Percentiles rank a stretch among this genome's conserved stretches.
Evolutionary conservation across 2,888 invertebrate genomes (phyloP).

Genomic region (Scrobipalpa atriplicella): DNA sequence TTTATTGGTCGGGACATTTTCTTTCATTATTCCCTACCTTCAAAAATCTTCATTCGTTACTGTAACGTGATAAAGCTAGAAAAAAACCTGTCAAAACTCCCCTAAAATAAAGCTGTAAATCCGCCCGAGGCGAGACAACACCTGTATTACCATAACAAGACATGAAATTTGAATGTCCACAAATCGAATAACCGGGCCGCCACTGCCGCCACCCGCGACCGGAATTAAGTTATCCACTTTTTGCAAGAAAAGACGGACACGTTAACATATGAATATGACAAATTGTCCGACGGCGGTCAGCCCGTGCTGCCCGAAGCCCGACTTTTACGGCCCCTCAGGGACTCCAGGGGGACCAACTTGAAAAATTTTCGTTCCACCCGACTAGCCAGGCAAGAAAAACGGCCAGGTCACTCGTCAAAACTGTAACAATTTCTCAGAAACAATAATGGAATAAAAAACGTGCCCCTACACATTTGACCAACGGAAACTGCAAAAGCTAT

Average conservation of each 20-base stretch:
- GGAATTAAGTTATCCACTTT: constrained; percentile 82
- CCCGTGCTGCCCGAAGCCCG: constrained; percentile 64
- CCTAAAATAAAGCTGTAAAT: constrained; percentile 44
- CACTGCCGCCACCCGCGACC: constrained; percentile 49
- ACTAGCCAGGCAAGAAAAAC: constrained; percentile 74
- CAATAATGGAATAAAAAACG: constrained; percentile 78
- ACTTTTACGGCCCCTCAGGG: constrained; percentile 81
- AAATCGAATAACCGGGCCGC: constrained; percentile 76
- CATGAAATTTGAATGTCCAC: constrained; percentile 80
- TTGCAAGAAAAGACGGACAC: constrained; percentile 81
- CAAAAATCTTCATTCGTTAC: neutral
- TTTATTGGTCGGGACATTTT: too few relatives aligned
- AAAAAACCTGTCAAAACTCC: constrained; percentile 39
- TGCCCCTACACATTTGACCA: constrained; percentile 60
- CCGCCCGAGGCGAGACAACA: constrained; percentile 71
- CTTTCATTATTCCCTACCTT: neutral
- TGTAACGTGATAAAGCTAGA: constrained; percentile 13
- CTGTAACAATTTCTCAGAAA: constrained; percentile 82
- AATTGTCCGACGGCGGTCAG: constrained; percentile 78
- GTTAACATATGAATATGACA: constrained; percentile 84
- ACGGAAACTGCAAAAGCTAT: constrained; percentile 63
- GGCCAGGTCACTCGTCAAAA: constrained; percentile 81
- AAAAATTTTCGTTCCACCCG: constrained; percentile 81
- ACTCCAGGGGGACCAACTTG: constrained; percentile 74
- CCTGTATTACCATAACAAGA: constrained; percentile 82